Base-by-base conservation (phyloP, 2,888 invertebrate species). In the Oscheius sp. region DNA sequence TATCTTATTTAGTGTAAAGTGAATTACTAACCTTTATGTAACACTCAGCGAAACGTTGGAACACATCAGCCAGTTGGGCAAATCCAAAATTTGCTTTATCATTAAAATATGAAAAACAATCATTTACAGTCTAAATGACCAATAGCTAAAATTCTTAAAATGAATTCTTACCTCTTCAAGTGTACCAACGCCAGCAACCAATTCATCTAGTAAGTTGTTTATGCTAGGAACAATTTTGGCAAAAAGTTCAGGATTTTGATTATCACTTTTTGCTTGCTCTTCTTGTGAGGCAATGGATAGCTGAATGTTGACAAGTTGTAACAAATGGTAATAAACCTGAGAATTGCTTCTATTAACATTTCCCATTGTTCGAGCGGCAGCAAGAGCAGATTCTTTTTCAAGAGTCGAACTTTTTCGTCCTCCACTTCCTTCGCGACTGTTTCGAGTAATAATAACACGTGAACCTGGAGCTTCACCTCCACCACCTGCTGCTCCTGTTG, bases 381-480 rank as follows among this genome's bases (percentile, higher is more conserved):
- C 57, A n/a, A 72, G 8, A 20, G 65, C 72, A 5, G 72, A 32
- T 12, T 65, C 67, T 30, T 47, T 32, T 14, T 73, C 75, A 5
- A 67, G 50, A 17, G 24, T 20, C 28, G 44, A 44, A 41, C 28
- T 59, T 28, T 67, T 57, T 24, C 54, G 66, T 68, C 44, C 36
- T 49, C 72, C 73, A 17, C 73, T 67, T 12, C 73, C 73, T 44
- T 76, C 73, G 20, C 65, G 68, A 20, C 70, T 54, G 4, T 72
- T 67, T 24, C 24, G 33, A 36, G 57, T 57, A 2, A 50, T 50
- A 20, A 47, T 57, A 14, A 33, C 51, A 12, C 65, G 20, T 2
- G 62, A 44, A 49, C 67, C 51, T 26, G 36, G 8, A 49, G 20
- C 51, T 49, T 59, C 32, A 62, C 45, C 0, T 0, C 65, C 20